Evolutionary conservation across 2,797 vertebrate species (phyloP).

Genomic region (Numenius phaeopus): DNA sequence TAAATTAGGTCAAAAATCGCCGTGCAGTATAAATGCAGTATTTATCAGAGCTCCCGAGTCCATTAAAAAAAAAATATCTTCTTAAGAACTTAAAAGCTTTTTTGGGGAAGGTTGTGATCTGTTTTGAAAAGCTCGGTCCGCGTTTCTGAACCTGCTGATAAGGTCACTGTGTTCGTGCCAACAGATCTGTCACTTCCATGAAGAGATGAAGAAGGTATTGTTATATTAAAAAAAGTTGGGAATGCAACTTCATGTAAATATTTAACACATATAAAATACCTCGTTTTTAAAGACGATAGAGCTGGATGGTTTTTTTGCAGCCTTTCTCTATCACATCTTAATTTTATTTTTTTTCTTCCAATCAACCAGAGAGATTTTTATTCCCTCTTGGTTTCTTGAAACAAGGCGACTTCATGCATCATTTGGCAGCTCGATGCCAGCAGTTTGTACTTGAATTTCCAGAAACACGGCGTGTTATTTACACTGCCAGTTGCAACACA

Average conservation of each 20-base stretch:
- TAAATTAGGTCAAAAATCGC: rapidly evolving
- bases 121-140: background rate
- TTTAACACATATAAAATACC: background rate
- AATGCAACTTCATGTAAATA: background rate
- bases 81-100: background rate
- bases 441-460: constrained; percentile 29
- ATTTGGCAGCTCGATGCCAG: background rate
- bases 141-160: background rate
- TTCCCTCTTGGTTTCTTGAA: background rate
- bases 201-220: background rate
- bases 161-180: background rate
- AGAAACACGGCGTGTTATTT: background rate
- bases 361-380: background rate
- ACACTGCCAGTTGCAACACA: constrained; percentile 44
- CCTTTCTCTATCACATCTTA: background rate
- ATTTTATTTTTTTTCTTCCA: background rate
- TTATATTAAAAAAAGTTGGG: background rate
- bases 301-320: background rate
- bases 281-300: background rate
- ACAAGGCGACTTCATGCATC: background rate
- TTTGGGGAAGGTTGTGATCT: background rate
- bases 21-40: rapidly evolving
- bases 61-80: background rate
- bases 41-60: background rate
- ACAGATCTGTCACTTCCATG: background rate